Evolutionary conservation across 2,888 invertebrate species (phyloP), one percentile per base, ranked within the genome.

Genomic region (Chaetogeoica ovagalla): DNA sequence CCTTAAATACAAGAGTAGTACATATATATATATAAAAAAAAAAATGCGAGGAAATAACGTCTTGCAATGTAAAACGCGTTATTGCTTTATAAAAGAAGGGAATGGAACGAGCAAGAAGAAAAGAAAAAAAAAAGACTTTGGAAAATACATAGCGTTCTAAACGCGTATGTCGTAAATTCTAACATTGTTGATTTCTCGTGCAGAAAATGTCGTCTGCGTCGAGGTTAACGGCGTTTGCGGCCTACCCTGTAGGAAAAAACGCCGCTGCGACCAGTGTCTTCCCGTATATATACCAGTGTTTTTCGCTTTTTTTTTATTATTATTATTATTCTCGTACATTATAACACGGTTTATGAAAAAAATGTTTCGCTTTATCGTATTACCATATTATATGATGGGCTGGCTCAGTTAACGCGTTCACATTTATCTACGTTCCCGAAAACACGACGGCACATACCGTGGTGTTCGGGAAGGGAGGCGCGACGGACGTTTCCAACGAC

Each of bases 101-200:
- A 70, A 75, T 4, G 11, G 21, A 37, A 62, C 6, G 17, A 52
- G 57, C 0, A 43, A 75, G 59, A 52, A 63, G 52, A 63, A 13
- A 63, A n/a, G n/a, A n/a, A n/a, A n/a, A n/a, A n/a, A n/a, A n/a
- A n/a, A n/a, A n/a, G n/a, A n/a, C n/a, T 15, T 13, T 73, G 4
- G 30, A 52, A 60, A 52, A 39, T 55, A 43, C n/a, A 19, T 19
- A 15, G 23, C 2, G 19, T 52, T 69, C 60, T 55, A 63, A 2
- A 30, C 30, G 30, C 63, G 70, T 63, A 37, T 39, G 52, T 52
- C 63, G 55, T 79, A 79, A 70, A 71, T 62, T 70, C 37, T 37
- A 37, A 63, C 63, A 15, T 79, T 79, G 79, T 79, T 79, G 79
- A 69, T 79, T 55, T 70, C 63, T 63, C 19, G 69, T 60, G 57